Conservation (phyloP, 92 coral and sea anemone genomes). For the Epizoanthus fatuus region DNA sequence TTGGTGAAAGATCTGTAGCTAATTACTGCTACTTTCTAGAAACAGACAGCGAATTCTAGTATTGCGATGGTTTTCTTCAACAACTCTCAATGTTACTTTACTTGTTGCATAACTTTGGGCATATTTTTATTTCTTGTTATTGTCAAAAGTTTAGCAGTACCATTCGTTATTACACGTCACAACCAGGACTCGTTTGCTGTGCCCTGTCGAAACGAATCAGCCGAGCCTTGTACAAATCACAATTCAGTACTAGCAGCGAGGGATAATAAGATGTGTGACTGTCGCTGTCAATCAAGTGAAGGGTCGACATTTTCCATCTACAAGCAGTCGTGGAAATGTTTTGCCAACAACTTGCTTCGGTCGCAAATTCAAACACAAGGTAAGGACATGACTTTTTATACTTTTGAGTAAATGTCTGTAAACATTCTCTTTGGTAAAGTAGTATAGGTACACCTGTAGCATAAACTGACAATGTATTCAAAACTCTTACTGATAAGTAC, state of each 20-base stretch:
- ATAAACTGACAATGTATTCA: too few relatives aligned
- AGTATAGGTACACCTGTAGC: too few relatives aligned
- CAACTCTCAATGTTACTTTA: background rate
- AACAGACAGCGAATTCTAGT: background rate
- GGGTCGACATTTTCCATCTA: background rate
- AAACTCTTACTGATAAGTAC: too few relatives aligned
- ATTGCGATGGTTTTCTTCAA: background rate
- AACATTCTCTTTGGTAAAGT: too few relatives aligned
- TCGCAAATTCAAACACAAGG: background rate
- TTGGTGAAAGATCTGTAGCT: background rate
- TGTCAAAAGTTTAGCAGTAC: background rate
- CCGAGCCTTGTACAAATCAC: constrained; percentile 1
- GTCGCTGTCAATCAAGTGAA: background rate
- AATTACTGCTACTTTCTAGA: background rate
- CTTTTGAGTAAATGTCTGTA: too few relatives aligned
- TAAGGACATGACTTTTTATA: too few relatives aligned
- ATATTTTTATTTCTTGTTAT: background rate
- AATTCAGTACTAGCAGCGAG: background rate
- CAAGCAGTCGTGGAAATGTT: background rate
- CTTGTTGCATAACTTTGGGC: background rate
- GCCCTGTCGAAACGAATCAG: constrained; percentile 2
- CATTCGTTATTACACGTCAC: background rate
- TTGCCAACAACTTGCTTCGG: background rate
- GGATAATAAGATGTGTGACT: background rate
- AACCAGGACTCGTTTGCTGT: background rate